Conservation (phyloP, 2,797 vertebrate species). For the Merluccius polli region DNA sequence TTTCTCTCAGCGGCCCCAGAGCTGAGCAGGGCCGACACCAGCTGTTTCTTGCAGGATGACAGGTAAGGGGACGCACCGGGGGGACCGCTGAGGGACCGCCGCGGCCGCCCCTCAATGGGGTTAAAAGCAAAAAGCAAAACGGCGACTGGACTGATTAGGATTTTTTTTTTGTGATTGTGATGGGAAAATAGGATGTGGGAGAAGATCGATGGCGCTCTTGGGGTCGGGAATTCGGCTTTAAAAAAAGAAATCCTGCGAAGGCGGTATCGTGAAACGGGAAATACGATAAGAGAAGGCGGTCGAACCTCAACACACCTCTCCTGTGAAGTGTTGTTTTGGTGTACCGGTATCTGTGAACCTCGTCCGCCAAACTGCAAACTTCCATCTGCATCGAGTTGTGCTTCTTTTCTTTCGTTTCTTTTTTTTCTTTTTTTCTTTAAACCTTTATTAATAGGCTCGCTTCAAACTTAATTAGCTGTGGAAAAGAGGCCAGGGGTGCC, state of each 20-base stretch:
- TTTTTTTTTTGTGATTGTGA: conserved; percentile 10
- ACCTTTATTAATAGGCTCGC: conserved; percentile 70
- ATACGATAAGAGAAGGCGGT: conserved; percentile 13
- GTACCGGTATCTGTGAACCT: conserved; percentile 2
- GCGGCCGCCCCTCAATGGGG: conserved; percentile 24
- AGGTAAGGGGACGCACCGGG: conserved; percentile 65
- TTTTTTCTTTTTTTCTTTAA: conserved; percentile 60
- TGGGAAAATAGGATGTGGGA: conserved; percentile 7
- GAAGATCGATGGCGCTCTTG: conserved; percentile 26
- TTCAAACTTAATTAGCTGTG: conserved; percentile 75
- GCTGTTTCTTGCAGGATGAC: conserved; percentile 71
- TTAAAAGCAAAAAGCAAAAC: neutral
- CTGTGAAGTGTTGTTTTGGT: no score
- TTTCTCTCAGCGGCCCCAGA: conserved; percentile 59
- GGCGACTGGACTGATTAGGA: conserved; percentile 29
- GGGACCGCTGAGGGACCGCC: conserved; percentile 62
- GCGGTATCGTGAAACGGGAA: neutral
- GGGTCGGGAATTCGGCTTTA: neutral
- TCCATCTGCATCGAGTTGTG: conserved; percentile 32
- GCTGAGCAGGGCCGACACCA: conserved; percentile 55
- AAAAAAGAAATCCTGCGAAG: no score
- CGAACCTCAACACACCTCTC: conserved; percentile 30
- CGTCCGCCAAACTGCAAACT: conserved; percentile 24
- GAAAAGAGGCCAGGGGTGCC: conserved; percentile 70
- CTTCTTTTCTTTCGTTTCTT: conserved; percentile 39